Evolutionary conservation across 92 coral and sea anemone species (phyloP), one percentile per base, ranked within the genome.

Genomic region (Umimayanthus kanabou): DNA sequence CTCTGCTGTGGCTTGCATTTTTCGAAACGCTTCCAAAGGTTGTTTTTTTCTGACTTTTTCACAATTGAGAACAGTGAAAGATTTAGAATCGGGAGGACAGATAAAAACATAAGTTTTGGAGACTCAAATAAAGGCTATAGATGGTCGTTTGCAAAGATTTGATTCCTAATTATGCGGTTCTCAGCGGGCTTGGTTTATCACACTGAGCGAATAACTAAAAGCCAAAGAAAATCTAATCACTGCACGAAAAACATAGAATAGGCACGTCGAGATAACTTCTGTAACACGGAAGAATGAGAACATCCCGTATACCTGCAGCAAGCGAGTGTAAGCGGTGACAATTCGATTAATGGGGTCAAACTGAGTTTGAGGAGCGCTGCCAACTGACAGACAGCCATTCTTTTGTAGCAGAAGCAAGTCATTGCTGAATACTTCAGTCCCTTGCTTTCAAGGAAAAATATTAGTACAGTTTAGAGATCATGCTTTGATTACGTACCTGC

Each of bases 131-230:
- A 20, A 39, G 39, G 39, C 40, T 43, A 0, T 67, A 69, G 77
- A 25, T 47, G 28, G 28, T 82, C 58, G 29, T 33, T 82, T 43
- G 55, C 76, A 66, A 82, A 83, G 64, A 55, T 83, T 50, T 71
- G 65, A 42, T 47, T 50, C 45, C 74, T 83, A 83, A 83, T 83
- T 83, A 83, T 83, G 77, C 87, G 65, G 87, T 43, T 83, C 77
- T 58, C 87, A 83, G 87, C 87, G 77, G 58, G 87, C 67, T 83
- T 4, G 78, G 45, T 22, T 53, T 28, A 50, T 83, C 87, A 70
- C 53, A 83, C 87, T 83, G 87, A 69, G 87, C 43, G 74, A 83
- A 83, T 83, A 83, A 83, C 64, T 37, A 18, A 71, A 78, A 83
- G 66, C 69, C 43, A 80, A 58, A 37, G 73, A 61, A 80, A 69